Evolutionary conservation across 2,797 vertebrate genomes (phyloP), one percentile per base, ranked within the genome.

Genomic region (Pangasius djambal): DNA sequence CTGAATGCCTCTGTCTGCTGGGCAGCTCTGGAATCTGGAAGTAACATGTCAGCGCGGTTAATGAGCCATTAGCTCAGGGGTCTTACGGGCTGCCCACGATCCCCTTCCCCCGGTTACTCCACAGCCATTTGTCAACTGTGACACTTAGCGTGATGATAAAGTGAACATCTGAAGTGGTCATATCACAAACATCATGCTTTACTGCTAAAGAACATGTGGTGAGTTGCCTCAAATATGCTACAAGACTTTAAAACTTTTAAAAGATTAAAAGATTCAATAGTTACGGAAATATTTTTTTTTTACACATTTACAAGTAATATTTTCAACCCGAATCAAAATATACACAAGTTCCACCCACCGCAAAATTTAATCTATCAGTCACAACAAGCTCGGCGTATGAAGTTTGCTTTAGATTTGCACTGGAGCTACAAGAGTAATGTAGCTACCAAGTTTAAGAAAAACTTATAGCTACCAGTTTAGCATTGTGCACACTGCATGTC

Each of bases 21-120:
- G 34, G 22, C 67, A 52, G 79, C 59, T 82, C 87, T 34, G 75
- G 65, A 86, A 86, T 90, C 61, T 61, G 70, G 48, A 88, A 87
- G 87, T 15, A 84, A 79, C 85, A 70, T n/a, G 69, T 88, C 50
- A 69, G 82, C 12, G 1, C 20, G 6, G 78, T 78, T 83, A 86
- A 88, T 28, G 37, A 86, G 57, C 48, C 44, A 12, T 84, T 70
- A 40, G 69, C 20, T 63, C 25, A 22, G 52, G 16, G 67, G 40
- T 65, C 67, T 2, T 34, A 65, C 55, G 83, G 6, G n/a, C 44
- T 40, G 28, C 48, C 37, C 74, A 44, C 1, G 8, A 57, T 48
- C 50, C 50, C 61, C 34, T 12, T 31, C 74, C 22, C n/a, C 37
- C 31, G 5, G n/a, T 57, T 25, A 25, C 50, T 16, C 67, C 48